Evolutionary conservation across 2,888 invertebrate species (phyloP).

Genomic region (Xylocampa areola): DNA sequence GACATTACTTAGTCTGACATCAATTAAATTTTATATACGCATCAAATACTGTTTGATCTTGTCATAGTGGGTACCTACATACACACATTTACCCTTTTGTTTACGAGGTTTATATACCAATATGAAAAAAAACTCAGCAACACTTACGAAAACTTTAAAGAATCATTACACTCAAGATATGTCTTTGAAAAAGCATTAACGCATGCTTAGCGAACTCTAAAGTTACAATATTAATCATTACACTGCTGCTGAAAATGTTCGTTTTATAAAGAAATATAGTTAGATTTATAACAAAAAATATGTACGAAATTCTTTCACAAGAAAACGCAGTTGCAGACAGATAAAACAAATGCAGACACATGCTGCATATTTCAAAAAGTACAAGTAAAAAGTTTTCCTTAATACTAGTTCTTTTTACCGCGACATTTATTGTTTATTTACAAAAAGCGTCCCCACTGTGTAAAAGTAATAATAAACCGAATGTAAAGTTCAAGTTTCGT

Average conservation of each 20-base stretch:
- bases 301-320: constrained; percentile 14
- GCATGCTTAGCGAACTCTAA: too few relatives aligned
- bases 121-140: too few relatives aligned
- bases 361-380: constrained; percentile 29
- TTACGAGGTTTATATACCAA: not conserved
- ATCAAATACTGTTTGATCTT: constrained; percentile 39
- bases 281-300: constrained; percentile 4
- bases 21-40: constrained; percentile 48
- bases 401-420: constrained; percentile 31
- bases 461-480: constrained; percentile 44
- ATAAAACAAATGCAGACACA: constrained; percentile 31
- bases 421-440: constrained; percentile 44
- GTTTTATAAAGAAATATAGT: not conserved
- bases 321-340: constrained; percentile 23
- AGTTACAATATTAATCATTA: too few relatives aligned
- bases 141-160: too few relatives aligned
- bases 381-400: constrained; percentile 33
- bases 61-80: constrained; percentile 20
- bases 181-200: too few relatives aligned
- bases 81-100: not conserved
- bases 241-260: too few relatives aligned
- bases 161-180: too few relatives aligned
- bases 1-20: constrained; percentile 38
- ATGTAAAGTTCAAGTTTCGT: constrained; percentile 51
- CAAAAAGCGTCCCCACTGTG: constrained; percentile 24